Evolutionary conservation across 2,113 vertebrate genomes (phyloP).

Genomic region (Grantiella picta): DNA sequence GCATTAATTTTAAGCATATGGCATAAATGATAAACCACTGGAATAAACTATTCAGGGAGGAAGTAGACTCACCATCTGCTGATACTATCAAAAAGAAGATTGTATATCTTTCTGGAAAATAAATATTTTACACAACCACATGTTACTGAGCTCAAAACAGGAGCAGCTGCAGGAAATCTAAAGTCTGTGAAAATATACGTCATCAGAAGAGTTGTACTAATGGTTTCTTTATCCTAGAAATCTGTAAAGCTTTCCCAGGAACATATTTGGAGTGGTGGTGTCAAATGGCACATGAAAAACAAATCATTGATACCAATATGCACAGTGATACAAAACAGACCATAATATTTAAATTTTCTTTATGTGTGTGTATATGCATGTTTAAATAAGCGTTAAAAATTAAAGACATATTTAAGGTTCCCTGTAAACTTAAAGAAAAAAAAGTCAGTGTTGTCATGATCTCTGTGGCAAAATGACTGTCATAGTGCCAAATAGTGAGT

Average conservation of each 20-base stretch:
- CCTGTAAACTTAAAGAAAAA: neutral
- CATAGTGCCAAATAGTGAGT: neutral
- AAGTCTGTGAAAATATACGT: neutral
- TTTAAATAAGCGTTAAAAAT: neutral
- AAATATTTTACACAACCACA: constrained; percentile 46
- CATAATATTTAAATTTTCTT: neutral
- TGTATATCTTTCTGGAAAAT: constrained; percentile 33
- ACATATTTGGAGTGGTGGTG: neutral
- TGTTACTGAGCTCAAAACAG: constrained; percentile 22
- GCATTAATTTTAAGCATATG: constrained; percentile 45
- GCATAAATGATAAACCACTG: constrained; percentile 51
- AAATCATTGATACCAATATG: neutral
- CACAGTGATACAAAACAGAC: neutral
- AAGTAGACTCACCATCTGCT: constrained; percentile 35
- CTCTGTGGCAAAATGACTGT: neutral
- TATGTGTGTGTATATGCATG: neutral
- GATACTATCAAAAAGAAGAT: constrained; percentile 19
- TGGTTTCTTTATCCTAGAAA: neutral
- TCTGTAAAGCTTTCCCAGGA: neutral
- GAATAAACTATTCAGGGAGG: constrained; percentile 27
- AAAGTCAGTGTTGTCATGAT: neutral
- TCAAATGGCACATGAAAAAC: neutral
- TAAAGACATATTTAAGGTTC: neutral
- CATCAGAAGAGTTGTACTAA: neutral
- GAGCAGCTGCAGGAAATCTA: constrained; percentile 9